Evolutionary conservation across 2,797 vertebrate genomes (phyloP).

Genomic region (Gallinago stenura): DNA sequence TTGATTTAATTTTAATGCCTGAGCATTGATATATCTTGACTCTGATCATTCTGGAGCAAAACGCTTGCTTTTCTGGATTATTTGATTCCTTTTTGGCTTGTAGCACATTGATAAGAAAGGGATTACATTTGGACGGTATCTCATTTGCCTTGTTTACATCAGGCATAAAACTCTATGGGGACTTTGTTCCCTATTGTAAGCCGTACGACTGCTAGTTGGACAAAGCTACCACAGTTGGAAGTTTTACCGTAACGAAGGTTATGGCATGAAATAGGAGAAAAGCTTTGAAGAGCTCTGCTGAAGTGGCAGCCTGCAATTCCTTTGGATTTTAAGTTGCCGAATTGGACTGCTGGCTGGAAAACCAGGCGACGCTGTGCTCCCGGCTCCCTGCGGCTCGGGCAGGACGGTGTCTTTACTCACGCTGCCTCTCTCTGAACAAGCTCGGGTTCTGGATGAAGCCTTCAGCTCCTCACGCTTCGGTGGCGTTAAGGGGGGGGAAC

Average conservation of each 20-base stretch:
- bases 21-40: conserved; percentile 20
- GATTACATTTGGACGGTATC: not conserved
- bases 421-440: rapidly evolving
- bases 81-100: conserved; percentile 16
- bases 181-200: conserved; percentile 33
- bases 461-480: not conserved
- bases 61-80: conserved; percentile 17
- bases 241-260: not conserved
- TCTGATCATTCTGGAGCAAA: conserved; percentile 21
- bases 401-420: not conserved
- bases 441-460: not conserved
- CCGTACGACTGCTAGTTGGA: not conserved
- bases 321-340: not conserved
- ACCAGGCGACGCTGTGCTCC: not conserved
- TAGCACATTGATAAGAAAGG: not conserved
- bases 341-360: not conserved
- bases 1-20: conserved; percentile 57
- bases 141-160: conserved; percentile 44
- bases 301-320: not conserved
- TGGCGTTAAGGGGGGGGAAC: not conserved
- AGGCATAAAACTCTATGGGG: not conserved
- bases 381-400: not conserved
- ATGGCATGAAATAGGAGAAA: not conserved
- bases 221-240: not conserved
- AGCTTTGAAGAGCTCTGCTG: conserved; percentile 22